Conservation (phyloP, 1,140 invertebrate species). For the Popillia japonica region DNA sequence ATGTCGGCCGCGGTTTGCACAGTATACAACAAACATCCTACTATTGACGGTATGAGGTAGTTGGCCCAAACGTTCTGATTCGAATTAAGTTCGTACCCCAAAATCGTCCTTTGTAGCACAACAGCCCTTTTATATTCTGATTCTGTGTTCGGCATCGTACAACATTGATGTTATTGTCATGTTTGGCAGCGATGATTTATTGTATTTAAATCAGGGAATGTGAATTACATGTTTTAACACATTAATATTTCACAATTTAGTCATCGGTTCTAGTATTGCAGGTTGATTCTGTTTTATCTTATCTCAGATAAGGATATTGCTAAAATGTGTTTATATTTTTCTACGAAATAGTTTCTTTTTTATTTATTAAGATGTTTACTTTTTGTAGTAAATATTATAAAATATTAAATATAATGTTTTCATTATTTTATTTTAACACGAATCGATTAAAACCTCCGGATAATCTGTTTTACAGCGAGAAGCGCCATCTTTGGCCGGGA, state of each 20-base stretch:
- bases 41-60: slow-evolving; percentile 62
- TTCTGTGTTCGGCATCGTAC: slow-evolving; percentile 16
- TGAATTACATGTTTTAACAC: not conserved
- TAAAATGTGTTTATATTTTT: not conserved
- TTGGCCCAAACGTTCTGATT: slow-evolving; percentile 62
- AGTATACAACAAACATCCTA: slow-evolving; percentile 61
- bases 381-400: no score
- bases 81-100: slow-evolving; percentile 57
- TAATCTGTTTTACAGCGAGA: no score
- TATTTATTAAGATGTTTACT: no score
- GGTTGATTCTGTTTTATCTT: not conserved
- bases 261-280: not conserved
- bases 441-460: no score
- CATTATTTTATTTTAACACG: no score
- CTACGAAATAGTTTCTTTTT: no score
- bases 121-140: slow-evolving; percentile 28
- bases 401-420: no score
- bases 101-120: slow-evolving; percentile 46
- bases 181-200: not conserved
- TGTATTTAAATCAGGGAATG: not conserved
- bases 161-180: not conserved
- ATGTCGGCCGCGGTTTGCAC: slow-evolving; percentile 63
- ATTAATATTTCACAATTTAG: not conserved
- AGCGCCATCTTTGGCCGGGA: no score
- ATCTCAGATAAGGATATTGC: not conserved